These are phyloP conservation scores for Eucera pruinosa DNA, from an alignment of 2,888 invertebrate species.

Conservation along the genomic window DNA sequence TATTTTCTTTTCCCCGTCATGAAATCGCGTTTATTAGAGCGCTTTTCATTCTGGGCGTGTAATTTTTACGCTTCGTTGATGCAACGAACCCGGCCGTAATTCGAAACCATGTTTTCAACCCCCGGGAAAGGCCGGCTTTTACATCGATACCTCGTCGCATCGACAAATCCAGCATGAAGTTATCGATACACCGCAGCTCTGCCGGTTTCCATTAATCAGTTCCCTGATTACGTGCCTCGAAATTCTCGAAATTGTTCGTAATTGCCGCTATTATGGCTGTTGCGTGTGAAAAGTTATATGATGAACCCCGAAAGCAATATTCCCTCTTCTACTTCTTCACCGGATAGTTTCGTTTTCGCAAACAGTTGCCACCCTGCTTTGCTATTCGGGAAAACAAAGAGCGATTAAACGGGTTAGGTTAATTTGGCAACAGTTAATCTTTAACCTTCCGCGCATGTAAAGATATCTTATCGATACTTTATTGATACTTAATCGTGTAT, in stretches of 20 bases:
- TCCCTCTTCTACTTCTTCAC: neutral
- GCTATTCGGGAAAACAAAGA: no score
- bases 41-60: slow-evolving; percentile 47
- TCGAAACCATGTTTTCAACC: slow-evolving; percentile 36
- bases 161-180: slow-evolving; percentile 48
- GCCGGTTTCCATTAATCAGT: slow-evolving; percentile 68
- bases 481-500: no score
- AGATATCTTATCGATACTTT: no score
- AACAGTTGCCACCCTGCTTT: no score
- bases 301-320: slow-evolving; percentile 3
- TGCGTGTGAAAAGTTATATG: slow-evolving; percentile 30
- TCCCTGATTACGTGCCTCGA: slow-evolving; percentile 54
- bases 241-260: slow-evolving; percentile 64
- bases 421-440: no score
- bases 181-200: slow-evolving; percentile 59
- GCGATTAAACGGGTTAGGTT: no score
- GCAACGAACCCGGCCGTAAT: slow-evolving; percentile 33
- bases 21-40: slow-evolving; percentile 39
- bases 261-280: slow-evolving; percentile 66
- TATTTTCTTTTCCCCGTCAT: slow-evolving; percentile 21
- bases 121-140: slow-evolving; percentile 26
- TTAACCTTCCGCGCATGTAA: no score
- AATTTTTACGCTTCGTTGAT: slow-evolving; percentile 43
- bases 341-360: no score
- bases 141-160: slow-evolving; percentile 41